Percentiles rank a stretch among this genome's conserved stretches.
Conservation (phyloP, 2,888 invertebrate species). For the Pristionchus maxplancki region DNA sequence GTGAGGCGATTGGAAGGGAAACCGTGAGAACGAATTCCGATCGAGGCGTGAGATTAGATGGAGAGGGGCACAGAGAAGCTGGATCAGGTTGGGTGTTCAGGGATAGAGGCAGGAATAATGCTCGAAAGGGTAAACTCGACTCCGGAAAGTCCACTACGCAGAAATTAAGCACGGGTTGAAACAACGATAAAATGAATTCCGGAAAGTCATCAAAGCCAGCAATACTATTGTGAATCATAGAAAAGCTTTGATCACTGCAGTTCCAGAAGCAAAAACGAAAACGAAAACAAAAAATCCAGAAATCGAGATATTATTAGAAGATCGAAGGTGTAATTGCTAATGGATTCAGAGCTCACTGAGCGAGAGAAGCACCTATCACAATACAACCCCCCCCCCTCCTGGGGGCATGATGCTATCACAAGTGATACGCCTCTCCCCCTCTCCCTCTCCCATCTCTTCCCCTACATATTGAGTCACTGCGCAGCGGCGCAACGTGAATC, state of each 20-base stretch:
- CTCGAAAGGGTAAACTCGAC: no score
- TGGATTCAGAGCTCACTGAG: neutral
- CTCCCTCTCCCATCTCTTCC: neutral
- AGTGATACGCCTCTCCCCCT: neutral
- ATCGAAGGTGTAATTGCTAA: neutral
- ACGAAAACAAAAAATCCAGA: neutral
- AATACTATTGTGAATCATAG: no score
- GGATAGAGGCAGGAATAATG: neutral
- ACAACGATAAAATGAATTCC: no score
- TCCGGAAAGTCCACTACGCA: no score
- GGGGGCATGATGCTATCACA: slow-evolving; percentile 7
- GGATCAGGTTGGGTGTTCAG: neutral
- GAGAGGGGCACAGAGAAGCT: neutral
- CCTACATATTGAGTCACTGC: neutral
- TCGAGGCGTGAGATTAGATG: neutral
- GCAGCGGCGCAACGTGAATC: neutral
- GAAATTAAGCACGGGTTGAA: no score
- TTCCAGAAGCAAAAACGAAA: no score
- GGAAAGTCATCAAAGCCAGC: no score
- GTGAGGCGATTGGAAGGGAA: neutral
- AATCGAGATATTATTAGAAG: neutral
- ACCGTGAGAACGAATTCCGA: slow-evolving; percentile 44
- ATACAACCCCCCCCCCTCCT: neutral
- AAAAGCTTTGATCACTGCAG: no score
- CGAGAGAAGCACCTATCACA: neutral